A percentile compares a stretch with the other conserved stretches of the same genome.
These are phyloP conservation scores for Ammodramus savannarum DNA, from an alignment of 2,113 vertebrate genomes.

Conservation along the genomic window DNA sequence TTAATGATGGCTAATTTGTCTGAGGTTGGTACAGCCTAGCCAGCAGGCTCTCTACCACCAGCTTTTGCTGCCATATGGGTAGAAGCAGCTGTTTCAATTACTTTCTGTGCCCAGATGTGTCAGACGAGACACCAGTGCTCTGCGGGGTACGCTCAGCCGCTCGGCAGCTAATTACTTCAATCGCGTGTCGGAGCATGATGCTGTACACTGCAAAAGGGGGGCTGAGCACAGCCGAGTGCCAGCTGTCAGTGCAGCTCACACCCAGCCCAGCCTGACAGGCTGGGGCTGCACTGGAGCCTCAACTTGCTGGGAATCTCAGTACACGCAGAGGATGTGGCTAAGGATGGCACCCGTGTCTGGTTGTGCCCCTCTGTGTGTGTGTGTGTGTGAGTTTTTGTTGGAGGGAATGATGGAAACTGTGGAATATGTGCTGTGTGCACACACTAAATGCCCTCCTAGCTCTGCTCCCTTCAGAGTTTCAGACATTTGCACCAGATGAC, in stretches of 20 bases:
- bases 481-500: not conserved
- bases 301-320: not conserved
- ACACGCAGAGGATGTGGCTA: not conserved
- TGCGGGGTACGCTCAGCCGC: conserved; percentile 89
- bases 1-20: conserved; percentile 99
- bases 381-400: not conserved
- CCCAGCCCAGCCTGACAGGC: conserved; percentile 77
- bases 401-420: not conserved
- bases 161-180: conserved; percentile 99
- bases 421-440: accelerated
- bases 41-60: conserved; percentile 82
- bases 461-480: not conserved
- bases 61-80: conserved; percentile 97
- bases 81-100: conserved; percentile 99
- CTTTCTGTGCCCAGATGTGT: conserved; percentile 99
- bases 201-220: conserved; percentile 85
- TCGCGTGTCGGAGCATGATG: conserved; percentile 84
- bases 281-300: conserved; percentile 49
- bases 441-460: not conserved
- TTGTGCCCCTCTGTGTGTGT: not conserved
- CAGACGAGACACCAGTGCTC: conserved; percentile 95
- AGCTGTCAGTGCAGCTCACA: conserved; percentile 87
- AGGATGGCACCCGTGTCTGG: not conserved
- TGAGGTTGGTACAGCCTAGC: conserved; percentile 88
- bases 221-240: conserved; percentile 89